Conservation (phyloP, 2,113 vertebrate species). For the Alethe castanea region DNA sequence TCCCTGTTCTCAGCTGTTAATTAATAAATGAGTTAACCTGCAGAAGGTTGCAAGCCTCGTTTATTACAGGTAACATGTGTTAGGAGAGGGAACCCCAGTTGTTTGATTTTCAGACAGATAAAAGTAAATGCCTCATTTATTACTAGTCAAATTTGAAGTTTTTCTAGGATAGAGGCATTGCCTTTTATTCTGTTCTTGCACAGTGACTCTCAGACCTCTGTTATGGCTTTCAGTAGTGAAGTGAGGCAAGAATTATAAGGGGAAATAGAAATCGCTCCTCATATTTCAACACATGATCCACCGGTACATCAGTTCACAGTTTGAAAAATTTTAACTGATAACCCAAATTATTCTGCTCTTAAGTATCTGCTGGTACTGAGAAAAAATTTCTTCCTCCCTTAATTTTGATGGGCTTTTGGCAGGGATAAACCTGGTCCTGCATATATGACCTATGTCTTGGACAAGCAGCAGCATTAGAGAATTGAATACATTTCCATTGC, state of each 20-base stretch:
- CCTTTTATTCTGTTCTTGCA: neutral
- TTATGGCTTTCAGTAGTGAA: neutral
- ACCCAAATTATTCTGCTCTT: neutral
- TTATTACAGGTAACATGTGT: too few relatives aligned
- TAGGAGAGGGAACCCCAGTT: fast-evolving
- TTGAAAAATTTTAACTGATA: neutral
- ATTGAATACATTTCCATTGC: neutral
- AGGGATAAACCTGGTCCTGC: neutral
- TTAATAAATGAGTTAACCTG: too few relatives aligned
- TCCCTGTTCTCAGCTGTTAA: too few relatives aligned
- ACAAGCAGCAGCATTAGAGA: neutral
- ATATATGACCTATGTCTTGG: neutral
- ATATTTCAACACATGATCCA: neutral
- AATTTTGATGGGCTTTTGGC: neutral
- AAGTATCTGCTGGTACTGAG: neutral
- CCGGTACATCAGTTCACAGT: fast-evolving
- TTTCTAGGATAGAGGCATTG: neutral
- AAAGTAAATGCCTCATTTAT: neutral
- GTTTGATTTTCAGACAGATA: neutral
- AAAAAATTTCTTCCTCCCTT: neutral
- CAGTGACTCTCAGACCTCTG: neutral
- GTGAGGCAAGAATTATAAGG: neutral
- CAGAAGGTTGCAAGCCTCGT: too few relatives aligned
- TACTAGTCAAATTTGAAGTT: neutral
- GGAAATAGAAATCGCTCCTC: neutral